Base-by-base conservation (phyloP, 2,888 invertebrate genomes). In the Lagria hirta region DNA sequence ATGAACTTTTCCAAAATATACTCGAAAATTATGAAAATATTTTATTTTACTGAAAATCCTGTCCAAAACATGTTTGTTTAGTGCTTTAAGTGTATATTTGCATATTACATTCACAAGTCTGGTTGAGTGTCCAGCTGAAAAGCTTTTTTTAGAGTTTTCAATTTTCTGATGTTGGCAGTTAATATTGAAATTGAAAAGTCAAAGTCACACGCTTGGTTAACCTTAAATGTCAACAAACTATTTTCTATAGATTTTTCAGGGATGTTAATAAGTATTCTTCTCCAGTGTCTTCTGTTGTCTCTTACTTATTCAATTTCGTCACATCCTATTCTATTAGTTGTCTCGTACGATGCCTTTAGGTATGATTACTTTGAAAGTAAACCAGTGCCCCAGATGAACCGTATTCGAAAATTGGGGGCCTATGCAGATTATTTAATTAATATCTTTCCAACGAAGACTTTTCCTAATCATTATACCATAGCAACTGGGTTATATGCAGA, bases 391-490 rank as follows among this genome's bases (percentile, higher is more conserved):
- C 75, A 75, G 53, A 73, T 86, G 69, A 71, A 77, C 26, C 65
- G 68, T 36, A 58, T 87, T 23, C 75, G 75, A 22, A 58, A 66
- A 7, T 61, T 73, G 41, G 83, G 85, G 3, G 76, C 79, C 3
- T 71, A 75, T 49, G 72, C 80, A 0, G 77, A 78, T 43, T 76
- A 77, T 55, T 75, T 84, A 71, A 68, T 70, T 27, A 81, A 80
- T 58, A 75, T 80, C 22, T 84, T 83, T 61, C 77, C 80, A 0
- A 86, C 86, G 1, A 83, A 83, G 69, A 88, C 87, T 1, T 83
- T 83, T 60, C 83, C 86, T 1, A 87, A 87, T 70, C 87, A 87
- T 68, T 82, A 82, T 58, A 77, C 83, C 1, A 81, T 87, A 37
- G 82, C 80, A 0, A 88, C 83, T 15, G 86, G 86, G 4, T 65